Evolutionary conservation across 2,113 vertebrate genomes (phyloP), one percentile per base, ranked within the genome.

Genomic region (Cnemophilus loriae): DNA sequence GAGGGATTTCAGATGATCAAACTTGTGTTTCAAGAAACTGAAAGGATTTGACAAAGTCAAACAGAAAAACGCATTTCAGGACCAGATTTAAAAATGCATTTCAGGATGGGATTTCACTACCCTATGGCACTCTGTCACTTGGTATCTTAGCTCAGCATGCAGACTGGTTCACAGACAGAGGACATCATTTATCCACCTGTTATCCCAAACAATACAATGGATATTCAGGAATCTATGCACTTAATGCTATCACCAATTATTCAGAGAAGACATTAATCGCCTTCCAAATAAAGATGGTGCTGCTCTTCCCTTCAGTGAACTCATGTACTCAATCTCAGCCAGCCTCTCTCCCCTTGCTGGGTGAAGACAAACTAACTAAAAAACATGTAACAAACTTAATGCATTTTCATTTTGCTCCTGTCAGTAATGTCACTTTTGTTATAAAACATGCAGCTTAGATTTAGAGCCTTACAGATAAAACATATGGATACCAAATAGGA

Each of bases 371-470:
- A 91, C 61, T 53, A 84, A 91, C 83, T 22, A 69, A 89, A 96
- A 93, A 75, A 41, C 69, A 73, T 2, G 50, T 60, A 91, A 71
- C 61, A 75, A 94, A 94, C 86, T 82, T 61, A 84, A 88, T 53
- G 64, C 64, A 77, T 93, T 93, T 96, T 84, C 83, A 84, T 94
- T 95, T 94, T 94, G 88, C 61, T 94, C 80, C 88, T 96, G 96
- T 93, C 96, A 95, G 71, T 94, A 90, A 86, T 75, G 90, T 93
- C 96, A 95, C 76, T 93, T 94, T 77, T 90, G 83, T 92, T 96
- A 89, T 64, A 92, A 97, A 97, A 95, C 88, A 93, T 2, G 1
- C 52, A 96, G 77, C 93, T 89, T 77, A 85, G 94, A 92, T 94
- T 95, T 78, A 89, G n/a, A 91, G 89, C 59, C 84, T 95, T 92